phyloP scores from a whole-genome alignment of 2,888 invertebrate genomes.

The Hanleya hanleyi region DNA sequence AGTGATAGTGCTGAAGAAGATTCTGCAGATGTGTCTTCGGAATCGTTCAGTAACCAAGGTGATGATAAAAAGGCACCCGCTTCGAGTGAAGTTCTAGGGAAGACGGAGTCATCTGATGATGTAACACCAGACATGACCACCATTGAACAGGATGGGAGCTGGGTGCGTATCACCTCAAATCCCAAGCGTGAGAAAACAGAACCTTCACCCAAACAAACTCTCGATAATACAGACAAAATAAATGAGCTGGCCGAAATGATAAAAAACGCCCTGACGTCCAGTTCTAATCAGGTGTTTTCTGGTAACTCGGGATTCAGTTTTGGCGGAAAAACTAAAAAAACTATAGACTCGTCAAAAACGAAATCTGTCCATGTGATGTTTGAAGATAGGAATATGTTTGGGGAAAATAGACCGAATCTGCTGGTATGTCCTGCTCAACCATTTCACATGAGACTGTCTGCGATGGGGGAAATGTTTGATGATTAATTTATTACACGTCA shows the following conservation, averaged over 20 bases:
- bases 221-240: no score
- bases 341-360: background rate
- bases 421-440: conserved; percentile 87
- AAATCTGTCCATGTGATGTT: conserved; percentile 3
- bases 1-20: background rate
- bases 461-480: conserved; percentile 84
- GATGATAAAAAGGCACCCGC: no score
- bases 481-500: no score
- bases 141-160: background rate
- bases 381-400: conserved; percentile 43
- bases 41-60: background rate
- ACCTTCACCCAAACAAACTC: no score
- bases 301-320: conserved; percentile 7
- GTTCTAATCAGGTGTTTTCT: background rate
- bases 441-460: conserved; percentile 84
- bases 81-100: background rate
- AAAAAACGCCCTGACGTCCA: background rate
- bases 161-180: background rate
- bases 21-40: background rate
- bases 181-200: background rate
- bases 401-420: conserved; percentile 72
- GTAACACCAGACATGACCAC: background rate
- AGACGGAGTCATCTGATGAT: background rate
- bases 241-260: background rate
- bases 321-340: background rate